A percentile compares a stretch with the other conserved stretches of the same genome.
These are phyloP conservation scores for Varanus salvator DNA, from an alignment of 2,113 vertebrate genomes.

Conservation along the genomic window DNA sequence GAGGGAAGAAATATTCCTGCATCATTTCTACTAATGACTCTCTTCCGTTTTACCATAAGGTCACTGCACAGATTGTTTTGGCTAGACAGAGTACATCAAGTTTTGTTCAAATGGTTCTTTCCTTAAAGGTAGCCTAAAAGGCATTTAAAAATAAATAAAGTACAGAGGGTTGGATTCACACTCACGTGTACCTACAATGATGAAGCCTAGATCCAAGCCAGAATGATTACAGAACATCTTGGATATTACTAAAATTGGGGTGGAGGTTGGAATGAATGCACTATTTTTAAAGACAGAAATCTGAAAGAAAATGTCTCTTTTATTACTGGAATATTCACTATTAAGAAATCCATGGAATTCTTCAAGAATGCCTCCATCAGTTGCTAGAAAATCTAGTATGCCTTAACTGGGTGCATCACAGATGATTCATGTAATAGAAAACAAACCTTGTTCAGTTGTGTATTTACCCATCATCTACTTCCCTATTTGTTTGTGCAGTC, in stretches of 20 bases:
- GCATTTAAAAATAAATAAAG: too few species aligned
- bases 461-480: background rate
- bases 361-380: background rate
- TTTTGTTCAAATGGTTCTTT: background rate
- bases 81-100: background rate
- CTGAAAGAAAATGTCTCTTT: background rate
- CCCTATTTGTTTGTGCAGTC: background rate
- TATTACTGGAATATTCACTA: background rate
- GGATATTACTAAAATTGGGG: background rate
- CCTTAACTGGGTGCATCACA: background rate
- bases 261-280: background rate
- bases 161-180: too few species aligned
- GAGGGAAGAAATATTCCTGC: too few species aligned
- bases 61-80: background rate
- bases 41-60: too few species aligned
- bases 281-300: background rate
- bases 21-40: too few species aligned
- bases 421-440: background rate
- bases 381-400: background rate
- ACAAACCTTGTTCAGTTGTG: background rate
- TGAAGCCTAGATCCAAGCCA: too few species aligned
- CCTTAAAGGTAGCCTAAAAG: too few species aligned
- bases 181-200: too few species aligned
- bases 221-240: background rate
- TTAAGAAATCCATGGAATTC: background rate